These are phyloP conservation scores for Psittacula echo DNA, from an alignment of 2,797 vertebrate species.

Conservation along the genomic window DNA sequence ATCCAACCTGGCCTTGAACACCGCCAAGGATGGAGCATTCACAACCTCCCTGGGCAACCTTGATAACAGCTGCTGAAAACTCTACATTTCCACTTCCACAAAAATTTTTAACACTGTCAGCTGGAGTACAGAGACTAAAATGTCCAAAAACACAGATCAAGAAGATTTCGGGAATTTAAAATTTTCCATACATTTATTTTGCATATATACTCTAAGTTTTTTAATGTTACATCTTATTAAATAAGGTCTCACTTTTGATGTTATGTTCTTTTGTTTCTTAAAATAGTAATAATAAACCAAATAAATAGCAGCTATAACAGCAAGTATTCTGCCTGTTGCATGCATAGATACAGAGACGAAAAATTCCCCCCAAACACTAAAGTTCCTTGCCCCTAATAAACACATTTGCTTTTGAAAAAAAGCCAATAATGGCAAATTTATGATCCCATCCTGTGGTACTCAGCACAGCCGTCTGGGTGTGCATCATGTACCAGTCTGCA, in stretches of 20 bases:
- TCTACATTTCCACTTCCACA: background rate
- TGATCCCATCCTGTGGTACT: background rate
- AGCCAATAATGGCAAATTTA: background rate
- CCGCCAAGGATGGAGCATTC: no score
- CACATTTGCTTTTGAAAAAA: background rate
- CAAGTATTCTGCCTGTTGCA: background rate
- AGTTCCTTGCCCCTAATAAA: background rate
- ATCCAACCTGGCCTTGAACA: no score
- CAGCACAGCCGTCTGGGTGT: background rate
- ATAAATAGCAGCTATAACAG: background rate
- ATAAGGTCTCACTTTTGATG: background rate
- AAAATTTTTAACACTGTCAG: background rate
- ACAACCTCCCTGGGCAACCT: no score
- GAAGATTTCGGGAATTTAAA: background rate
- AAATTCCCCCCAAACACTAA: accelerated
- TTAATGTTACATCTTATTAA: background rate
- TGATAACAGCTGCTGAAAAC: background rate
- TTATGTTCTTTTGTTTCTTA: background rate
- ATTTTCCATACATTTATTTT: background rate
- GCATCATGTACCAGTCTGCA: background rate
- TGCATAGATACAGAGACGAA: background rate
- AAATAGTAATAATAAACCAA: background rate
- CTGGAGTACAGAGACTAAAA: background rate
- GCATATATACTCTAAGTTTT: background rate
- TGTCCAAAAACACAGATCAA: background rate